Conservation (phyloP, 1,140 invertebrate species). For the Adoxophyes honmai region DNA sequence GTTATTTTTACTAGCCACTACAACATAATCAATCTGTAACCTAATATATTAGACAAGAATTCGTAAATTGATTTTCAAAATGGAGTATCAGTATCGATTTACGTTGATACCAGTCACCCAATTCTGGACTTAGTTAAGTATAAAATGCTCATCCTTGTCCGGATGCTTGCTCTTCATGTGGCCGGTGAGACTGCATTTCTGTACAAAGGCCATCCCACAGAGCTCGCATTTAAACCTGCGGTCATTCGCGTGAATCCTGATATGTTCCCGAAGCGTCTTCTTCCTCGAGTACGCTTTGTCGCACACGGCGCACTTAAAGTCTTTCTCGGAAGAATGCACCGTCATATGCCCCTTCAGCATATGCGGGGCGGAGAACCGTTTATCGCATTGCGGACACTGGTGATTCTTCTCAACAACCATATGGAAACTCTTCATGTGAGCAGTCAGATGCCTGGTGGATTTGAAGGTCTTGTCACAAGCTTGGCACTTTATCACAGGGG, state of each 20-base stretch:
- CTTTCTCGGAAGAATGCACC: slow-evolving; percentile 73
- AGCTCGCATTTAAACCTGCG: slow-evolving; percentile 47
- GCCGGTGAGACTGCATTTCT: slow-evolving; percentile 17
- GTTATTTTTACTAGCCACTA: no score
- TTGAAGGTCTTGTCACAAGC: neutral
- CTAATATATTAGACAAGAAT: no score
- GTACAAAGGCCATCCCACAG: slow-evolving; percentile 48
- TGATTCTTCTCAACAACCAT: neutral
- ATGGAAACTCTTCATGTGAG: no score
- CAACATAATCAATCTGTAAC: no score
- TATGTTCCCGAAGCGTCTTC: slow-evolving; percentile 83
- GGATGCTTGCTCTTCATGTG: slow-evolving; percentile 18
- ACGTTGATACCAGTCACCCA: no score
- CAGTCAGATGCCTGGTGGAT: no score
- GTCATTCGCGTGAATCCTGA: slow-evolving; percentile 83
- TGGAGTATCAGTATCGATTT: no score
- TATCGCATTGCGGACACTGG: slow-evolving; percentile 55
- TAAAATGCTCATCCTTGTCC: no score
- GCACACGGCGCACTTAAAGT: slow-evolving; percentile 77
- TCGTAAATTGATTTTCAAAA: no score
- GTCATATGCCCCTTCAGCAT: slow-evolving; percentile 71
- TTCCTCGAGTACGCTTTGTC: slow-evolving; percentile 57
- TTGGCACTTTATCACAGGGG: no score
- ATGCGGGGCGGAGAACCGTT: slow-evolving; percentile 47
- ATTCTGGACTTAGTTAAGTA: no score